A percentile compares a stretch with the other conserved stretches of the same genome.
phyloP scores from a whole-genome alignment of 2,797 vertebrate species.

The Australoheros facetus region DNA sequence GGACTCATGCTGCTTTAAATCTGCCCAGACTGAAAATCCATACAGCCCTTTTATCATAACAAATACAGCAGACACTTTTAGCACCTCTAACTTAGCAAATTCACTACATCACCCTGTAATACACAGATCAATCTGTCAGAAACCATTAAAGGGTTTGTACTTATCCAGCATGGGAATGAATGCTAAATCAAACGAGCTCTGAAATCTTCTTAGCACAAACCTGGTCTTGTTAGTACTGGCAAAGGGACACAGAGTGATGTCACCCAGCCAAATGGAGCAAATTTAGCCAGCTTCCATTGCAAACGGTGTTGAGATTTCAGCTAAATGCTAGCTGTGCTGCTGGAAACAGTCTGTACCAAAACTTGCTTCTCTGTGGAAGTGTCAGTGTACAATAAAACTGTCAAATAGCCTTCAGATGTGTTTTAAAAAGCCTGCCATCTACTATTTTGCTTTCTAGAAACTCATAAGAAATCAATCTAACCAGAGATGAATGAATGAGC shows the following conservation, averaged over 20 bases:
- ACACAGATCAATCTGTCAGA: slow-evolving; percentile 62
- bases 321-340: slow-evolving; percentile 43
- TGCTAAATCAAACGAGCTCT: slow-evolving; percentile 63
- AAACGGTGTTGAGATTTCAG: slow-evolving; percentile 57
- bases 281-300: slow-evolving; percentile 53
- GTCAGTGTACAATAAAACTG: slow-evolving; percentile 62
- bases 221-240: slow-evolving; percentile 74
- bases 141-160: slow-evolving; percentile 55
- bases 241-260: slow-evolving; percentile 60
- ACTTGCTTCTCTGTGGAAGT: slow-evolving; percentile 51
- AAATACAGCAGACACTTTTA: slow-evolving; percentile 49
- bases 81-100: slow-evolving; percentile 34
- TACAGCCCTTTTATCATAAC: slow-evolving; percentile 48
- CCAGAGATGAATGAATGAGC: slow-evolving; percentile 35
- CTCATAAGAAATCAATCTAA: slow-evolving; percentile 20
- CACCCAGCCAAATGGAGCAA: slow-evolving; percentile 61
- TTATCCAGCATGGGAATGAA: slow-evolving; percentile 49
- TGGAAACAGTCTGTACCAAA: slow-evolving; percentile 39
- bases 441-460: slow-evolving; percentile 45
- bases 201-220: slow-evolving; percentile 67
- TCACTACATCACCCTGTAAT: slow-evolving; percentile 32
- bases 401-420: slow-evolving; percentile 44
- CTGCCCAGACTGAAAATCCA: slow-evolving; percentile 29
- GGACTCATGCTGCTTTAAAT: slow-evolving; percentile 25
- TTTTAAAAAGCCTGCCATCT: slow-evolving; percentile 35